phyloP scores from a whole-genome alignment of 1,140 invertebrate species.

The Megalopta genalis region DNA sequence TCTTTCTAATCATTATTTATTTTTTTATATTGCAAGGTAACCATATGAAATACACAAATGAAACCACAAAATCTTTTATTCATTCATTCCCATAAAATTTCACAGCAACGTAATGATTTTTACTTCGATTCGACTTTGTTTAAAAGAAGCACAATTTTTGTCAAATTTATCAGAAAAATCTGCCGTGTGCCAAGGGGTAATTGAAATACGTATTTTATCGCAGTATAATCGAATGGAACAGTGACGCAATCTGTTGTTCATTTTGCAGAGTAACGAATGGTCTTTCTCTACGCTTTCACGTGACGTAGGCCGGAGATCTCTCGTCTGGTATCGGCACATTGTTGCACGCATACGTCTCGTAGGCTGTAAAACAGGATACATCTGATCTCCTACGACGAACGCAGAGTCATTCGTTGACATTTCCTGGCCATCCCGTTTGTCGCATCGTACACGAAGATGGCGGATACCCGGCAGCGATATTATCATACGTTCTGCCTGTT shows the following conservation, averaged over 20 bases:
- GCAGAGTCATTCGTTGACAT: conserved; percentile 42
- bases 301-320: conserved; percentile 1
- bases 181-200: too few species aligned
- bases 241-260: not conserved
- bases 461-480: conserved; percentile 32
- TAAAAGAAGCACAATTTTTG: too few species aligned
- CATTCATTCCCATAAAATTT: too few species aligned
- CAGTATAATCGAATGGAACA: not conserved
- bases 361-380: conserved; percentile 7
- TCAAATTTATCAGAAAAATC: too few species aligned
- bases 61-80: too few species aligned
- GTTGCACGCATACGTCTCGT: not conserved
- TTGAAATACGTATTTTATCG: too few species aligned
- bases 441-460: conserved; percentile 28
- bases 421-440: conserved; percentile 19
- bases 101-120: too few species aligned
- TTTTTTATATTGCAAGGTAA: too few species aligned
- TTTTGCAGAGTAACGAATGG: too few species aligned
- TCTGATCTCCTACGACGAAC: conserved; percentile 1
- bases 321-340: not conserved
- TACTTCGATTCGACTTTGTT: too few species aligned
- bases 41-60: too few species aligned
- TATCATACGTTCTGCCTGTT: conserved; percentile 31
- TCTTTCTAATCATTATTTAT: too few species aligned
- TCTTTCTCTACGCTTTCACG: not conserved